Conservation (phyloP, 2,888 invertebrate species). For the Meghimatium bilineatum region DNA sequence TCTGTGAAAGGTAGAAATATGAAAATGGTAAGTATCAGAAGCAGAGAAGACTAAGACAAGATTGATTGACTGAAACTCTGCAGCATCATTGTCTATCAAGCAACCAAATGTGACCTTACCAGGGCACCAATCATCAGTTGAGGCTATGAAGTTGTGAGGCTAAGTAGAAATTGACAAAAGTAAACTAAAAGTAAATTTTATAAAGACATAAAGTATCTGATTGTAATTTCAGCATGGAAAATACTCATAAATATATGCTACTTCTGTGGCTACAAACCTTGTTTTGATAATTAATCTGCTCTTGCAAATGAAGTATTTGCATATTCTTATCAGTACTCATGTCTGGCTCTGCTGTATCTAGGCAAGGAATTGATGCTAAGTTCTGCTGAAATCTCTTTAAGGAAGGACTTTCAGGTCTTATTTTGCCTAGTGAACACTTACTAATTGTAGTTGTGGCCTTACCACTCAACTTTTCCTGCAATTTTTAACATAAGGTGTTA, state of each 20-base stretch:
- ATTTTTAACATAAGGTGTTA: not conserved
- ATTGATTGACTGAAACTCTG: no score
- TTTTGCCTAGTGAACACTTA: not conserved
- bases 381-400: conserved; percentile 1
- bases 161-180: no score
- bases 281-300: conserved; percentile 46
- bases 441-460: not conserved
- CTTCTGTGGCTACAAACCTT: conserved; percentile 20
- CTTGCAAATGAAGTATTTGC: conserved; percentile 44
- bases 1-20: conserved; percentile 3
- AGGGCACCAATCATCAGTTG: no score
- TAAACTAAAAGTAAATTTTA: no score
- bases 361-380: not conserved
- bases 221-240: no score
- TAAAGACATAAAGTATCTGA: no score
- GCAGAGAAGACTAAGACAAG: no score
- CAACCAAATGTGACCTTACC: no score
- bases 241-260: no score
- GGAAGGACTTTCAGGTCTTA: not conserved
- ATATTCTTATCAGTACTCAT: conserved; percentile 28
- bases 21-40: no score
- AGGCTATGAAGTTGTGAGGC: no score
- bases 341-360: not conserved
- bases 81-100: no score
- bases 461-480: conserved; percentile 25